Evolutionary conservation across 2,888 invertebrate genomes (phyloP).

Genomic region (Neoaliturus tenellus): DNA sequence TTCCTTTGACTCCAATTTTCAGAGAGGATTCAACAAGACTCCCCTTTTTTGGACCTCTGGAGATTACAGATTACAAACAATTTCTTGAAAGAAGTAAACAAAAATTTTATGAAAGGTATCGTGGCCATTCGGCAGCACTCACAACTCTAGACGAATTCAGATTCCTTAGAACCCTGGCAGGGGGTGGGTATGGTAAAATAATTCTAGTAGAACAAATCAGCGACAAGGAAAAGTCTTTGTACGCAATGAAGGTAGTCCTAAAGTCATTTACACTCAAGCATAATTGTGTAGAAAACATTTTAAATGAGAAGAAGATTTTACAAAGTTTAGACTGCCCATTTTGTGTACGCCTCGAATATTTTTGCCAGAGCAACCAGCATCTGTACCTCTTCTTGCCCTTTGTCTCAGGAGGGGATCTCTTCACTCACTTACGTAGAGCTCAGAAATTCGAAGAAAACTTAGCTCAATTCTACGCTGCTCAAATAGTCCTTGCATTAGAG

Average conservation of each 20-base stretch:
- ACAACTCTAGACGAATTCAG: conserved; percentile 5
- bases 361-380: conserved; percentile 90
- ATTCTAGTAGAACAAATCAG: conserved; percentile 77
- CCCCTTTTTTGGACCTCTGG: background rate
- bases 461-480: conserved; percentile 89
- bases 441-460: conserved; percentile 76
- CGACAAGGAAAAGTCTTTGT: conserved; percentile 72
- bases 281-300: conserved; percentile 78
- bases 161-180: conserved; percentile 71
- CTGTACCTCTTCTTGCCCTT: conserved; percentile 91
- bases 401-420: conserved; percentile 92
- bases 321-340: conserved; percentile 93
- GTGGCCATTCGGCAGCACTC: background rate
- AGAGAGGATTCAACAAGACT: background rate
- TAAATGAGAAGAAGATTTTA: conserved; percentile 90
- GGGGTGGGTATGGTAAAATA: conserved; percentile 78
- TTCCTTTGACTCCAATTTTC: background rate
- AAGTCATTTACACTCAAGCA: conserved; percentile 79
- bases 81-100: conserved; percentile 13
- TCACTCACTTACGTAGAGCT: conserved; percentile 82
- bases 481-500: conserved; percentile 93
- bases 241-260: conserved; percentile 79
- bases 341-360: conserved; percentile 88
- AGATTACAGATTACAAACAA: background rate
- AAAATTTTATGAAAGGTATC: background rate